Percentiles rank a stretch among this genome's conserved stretches.
Conservation (phyloP, 2,888 invertebrate genomes). For the Gandaritis pyraliata region DNA sequence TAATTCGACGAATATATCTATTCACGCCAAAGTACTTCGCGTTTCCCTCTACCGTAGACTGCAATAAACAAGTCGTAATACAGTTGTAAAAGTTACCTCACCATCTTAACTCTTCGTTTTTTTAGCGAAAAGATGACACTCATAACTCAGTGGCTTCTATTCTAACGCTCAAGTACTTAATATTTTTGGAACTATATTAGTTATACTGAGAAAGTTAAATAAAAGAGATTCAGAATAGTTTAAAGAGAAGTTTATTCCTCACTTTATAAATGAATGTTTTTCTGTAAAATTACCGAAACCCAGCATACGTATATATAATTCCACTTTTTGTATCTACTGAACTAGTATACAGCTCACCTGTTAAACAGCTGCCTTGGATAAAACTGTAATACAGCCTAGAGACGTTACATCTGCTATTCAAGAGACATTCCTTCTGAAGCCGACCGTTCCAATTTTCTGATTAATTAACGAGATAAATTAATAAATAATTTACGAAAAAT, state of each 20-base stretch:
- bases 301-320: slow-evolving; percentile 29
- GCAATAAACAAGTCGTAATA: slow-evolving; percentile 44
- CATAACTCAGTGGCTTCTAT: too few species aligned
- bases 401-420: slow-evolving; percentile 31
- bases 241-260: slow-evolving; percentile 5
- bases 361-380: slow-evolving; percentile 31
- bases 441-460: slow-evolving; percentile 24
- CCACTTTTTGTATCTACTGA: slow-evolving; percentile 27
- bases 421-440: slow-evolving; percentile 26
- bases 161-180: too few species aligned
- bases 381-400: slow-evolving; percentile 31
- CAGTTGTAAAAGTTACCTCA: slow-evolving; percentile 35
- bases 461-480: slow-evolving; percentile 29
- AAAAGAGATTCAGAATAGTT: background rate
- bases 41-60: slow-evolving; percentile 49
- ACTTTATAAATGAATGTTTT: slow-evolving; percentile 9
- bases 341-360: slow-evolving; percentile 34
- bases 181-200: too few species aligned
- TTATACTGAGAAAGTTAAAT: background rate
- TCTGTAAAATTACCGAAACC: slow-evolving; percentile 31
- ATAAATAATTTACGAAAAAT: background rate
- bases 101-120: background rate
- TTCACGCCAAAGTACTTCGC: slow-evolving; percentile 55
- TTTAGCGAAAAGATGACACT: background rate
- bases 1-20: slow-evolving; percentile 56